Base-by-base conservation (phyloP, 2,113 vertebrate genomes). In the Thalassoma bifasciatum region DNA sequence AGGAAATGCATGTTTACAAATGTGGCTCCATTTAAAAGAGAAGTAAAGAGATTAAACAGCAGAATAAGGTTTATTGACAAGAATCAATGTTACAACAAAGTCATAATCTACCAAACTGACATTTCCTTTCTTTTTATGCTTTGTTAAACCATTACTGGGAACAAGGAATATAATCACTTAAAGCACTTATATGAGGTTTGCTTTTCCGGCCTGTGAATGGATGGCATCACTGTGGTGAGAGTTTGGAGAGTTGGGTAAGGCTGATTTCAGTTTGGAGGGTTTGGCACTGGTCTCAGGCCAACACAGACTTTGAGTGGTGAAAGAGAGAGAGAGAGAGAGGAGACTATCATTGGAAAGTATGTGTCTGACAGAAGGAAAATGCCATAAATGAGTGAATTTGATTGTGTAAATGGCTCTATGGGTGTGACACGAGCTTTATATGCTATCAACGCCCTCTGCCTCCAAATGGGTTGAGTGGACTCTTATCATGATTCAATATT, bases 401-500 rank as follows among this genome's bases (percentile, higher is more conserved):
- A 80, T 67, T 65, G 62, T 49, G 34, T 59, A 75, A 77, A 82
- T 77, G 64, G 75, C 23, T 70, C 75, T 19, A 51, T 30, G 54
- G 64, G 44, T 62, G 34, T 62, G 52, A 46, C 19, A 10, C 7
- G 53, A 47, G 69, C 36, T 42, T 36, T 40, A 51, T 34, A 50
- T 57, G 36, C 49, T n/a, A 49, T 66, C 64, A 60, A 2, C 0
- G 44, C 22, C 46, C 12, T 74, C 71, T 44, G 21, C 17, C 11
- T 54, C 26, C 49, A 26, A 52, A 78, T 80, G 14, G 49, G 8
- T 86, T 73, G 1, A 82, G 26, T 34, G 19, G 16, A 46, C 61
- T 26, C 21, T 21, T 16, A 40, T 36, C n/a, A 22, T 57, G 34
- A 63, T 74, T 26, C 1, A 5, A 60, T 46, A 53, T 59, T 47